phyloP scores from a whole-genome alignment of 2,888 invertebrate species.

The Andrena chrysosceles region DNA sequence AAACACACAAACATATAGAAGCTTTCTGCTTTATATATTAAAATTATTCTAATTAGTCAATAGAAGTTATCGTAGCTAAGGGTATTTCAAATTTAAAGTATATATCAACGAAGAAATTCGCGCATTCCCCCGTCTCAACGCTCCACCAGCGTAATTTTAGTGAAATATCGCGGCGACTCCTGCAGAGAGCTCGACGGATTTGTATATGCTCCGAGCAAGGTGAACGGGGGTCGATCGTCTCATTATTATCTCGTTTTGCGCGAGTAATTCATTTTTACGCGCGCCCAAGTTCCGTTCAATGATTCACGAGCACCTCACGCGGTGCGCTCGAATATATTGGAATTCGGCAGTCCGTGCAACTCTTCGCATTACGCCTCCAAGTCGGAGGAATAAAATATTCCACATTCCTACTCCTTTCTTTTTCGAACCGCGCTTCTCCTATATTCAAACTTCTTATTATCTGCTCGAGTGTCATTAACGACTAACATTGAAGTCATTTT shows the following conservation, averaged over 20 bases:
- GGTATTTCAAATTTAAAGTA: constrained; percentile 70
- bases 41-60: not conserved
- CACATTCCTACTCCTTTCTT: too few species aligned
- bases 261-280: constrained; percentile 78
- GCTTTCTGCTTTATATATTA: too few species aligned
- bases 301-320: constrained; percentile 65
- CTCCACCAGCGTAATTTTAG: constrained; percentile 49
- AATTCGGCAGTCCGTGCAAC: constrained; percentile 33
- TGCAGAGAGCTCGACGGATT: constrained; percentile 50
- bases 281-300: constrained; percentile 58
- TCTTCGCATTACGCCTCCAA: constrained; percentile 3
- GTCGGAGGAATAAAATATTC: not conserved
- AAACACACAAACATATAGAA: too few species aligned
- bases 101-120: constrained; percentile 64
- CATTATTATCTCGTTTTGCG: constrained; percentile 75
- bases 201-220: constrained; percentile 44
- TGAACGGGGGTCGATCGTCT: constrained; percentile 33
- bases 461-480: too few species aligned
- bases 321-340: constrained; percentile 30
- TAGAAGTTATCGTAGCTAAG: constrained; percentile 46
- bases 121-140: constrained; percentile 16
- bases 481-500: too few species aligned
- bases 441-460: too few species aligned
- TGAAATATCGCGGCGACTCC: constrained; percentile 74
- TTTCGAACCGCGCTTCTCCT: too few species aligned